Evolutionary conservation across 2,797 vertebrate species (phyloP), one percentile per base, ranked within the genome.

Genomic region (Oryzias sinensis): DNA sequence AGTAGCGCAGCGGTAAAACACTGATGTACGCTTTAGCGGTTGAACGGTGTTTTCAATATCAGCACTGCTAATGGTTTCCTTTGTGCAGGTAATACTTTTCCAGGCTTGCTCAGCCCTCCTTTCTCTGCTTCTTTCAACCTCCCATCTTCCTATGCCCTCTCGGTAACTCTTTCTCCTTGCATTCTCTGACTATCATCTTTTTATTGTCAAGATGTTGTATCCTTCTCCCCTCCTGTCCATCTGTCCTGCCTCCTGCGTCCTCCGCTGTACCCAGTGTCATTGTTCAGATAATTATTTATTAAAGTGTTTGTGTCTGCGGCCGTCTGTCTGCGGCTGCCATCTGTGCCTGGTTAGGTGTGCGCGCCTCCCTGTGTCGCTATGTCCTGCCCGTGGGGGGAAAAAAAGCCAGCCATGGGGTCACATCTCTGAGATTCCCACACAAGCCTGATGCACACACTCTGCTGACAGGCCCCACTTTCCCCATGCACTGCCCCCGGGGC

Each of bases 261-360:
- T 63, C 69, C 2, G 33, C 42, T 63, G 77, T 80, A 81, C 82
- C 63, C 53, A 55, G 63, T 88, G 85, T 87, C 88, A 86, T 77
- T 86, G 83, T 86, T 79, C 56, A 51, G 65, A 87, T 83, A 86
- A 87, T 89, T 83, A 87, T 87, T 85, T 89, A 87, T 86, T 86
- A 87, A 85, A 52, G 13, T 80, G 85, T 85, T 87, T 82, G 72
- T 76, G 76, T 77, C 72, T 37, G 45, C 77, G 70, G 65, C 57
- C 49, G 49, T 79, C 79, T 85, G 72, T 85, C 86, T 86, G 85
- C 80, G 14, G 76, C 59, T 77, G 76, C 88, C 88, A 90, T 90
- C 87, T 90, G 87, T 80, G 82, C 85, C 73, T 85, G 72, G 88
- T 84, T 82, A 89, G 88, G 80, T 78, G 80, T 78, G 81, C 77